Percentiles rank a stretch among this genome's conserved stretches.
Evolutionary conservation across 2,888 invertebrate genomes (phyloP).

Genomic region (Panzeria rudis): DNA sequence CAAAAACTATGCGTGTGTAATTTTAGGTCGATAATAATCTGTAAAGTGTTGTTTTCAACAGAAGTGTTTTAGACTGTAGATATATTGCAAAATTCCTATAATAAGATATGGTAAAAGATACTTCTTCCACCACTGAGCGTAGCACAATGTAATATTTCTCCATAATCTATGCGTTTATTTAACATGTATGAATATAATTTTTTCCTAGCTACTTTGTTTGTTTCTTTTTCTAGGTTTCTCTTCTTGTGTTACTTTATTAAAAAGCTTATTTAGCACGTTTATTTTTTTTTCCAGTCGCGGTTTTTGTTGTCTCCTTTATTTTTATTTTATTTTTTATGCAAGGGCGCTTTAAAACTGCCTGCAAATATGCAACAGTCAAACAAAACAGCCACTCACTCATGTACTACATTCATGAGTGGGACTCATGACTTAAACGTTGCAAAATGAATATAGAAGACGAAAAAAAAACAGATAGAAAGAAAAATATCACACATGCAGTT

Average conservation of each 20-base stretch:
- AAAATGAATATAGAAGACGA: constrained; percentile 16
- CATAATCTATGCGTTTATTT: background rate
- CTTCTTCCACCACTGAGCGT: background rate
- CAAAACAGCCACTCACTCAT: constrained; percentile 56
- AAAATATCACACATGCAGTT: constrained; percentile 52
- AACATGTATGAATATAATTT: background rate
- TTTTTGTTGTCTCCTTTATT: background rate
- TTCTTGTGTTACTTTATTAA: constrained; percentile 38
- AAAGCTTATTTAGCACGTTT: constrained; percentile 65
- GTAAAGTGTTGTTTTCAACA: too few species aligned
- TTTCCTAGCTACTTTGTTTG: constrained; percentile 4
- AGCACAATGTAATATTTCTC: background rate
- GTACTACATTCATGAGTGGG: constrained; percentile 47
- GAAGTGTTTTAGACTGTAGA: too few species aligned
- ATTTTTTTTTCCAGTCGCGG: background rate
- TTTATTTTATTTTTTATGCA: background rate
- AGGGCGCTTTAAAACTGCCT: constrained; percentile 57
- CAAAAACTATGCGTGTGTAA: too few species aligned
- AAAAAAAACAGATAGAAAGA: constrained; percentile 22
- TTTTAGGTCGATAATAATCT: too few species aligned
- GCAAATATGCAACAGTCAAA: constrained; percentile 75
- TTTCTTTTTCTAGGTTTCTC: constrained; percentile 18
- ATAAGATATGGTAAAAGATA: too few species aligned
- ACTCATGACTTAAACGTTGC: constrained; percentile 60
- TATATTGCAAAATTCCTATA: too few species aligned